Percentiles rank a stretch among this genome's conserved stretches.
phyloP scores from a whole-genome alignment of 1,140 invertebrate species.

The Drosophila suzukii region DNA sequence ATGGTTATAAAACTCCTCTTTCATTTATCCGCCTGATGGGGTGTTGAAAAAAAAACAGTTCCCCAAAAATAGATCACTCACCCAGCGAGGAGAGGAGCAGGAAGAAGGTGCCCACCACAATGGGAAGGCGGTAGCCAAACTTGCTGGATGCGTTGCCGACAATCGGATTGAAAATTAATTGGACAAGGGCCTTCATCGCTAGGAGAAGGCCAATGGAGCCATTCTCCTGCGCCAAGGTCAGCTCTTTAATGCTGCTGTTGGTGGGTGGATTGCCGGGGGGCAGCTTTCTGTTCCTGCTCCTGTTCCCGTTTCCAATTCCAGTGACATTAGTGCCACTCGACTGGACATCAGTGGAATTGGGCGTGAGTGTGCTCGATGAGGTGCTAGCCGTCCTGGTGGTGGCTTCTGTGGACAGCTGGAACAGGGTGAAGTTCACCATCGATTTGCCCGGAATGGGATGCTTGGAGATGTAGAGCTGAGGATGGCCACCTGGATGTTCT shows the following conservation, averaged over 20 bases:
- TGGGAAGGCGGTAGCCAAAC: conserved; percentile 91
- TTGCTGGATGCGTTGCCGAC: conserved; percentile 89
- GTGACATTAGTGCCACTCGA: conserved; percentile 64
- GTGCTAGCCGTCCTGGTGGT: conserved; percentile 23
- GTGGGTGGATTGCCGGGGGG: conserved; percentile 14
- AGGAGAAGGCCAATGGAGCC: conserved; percentile 92
- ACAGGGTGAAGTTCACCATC: conserved; percentile 78
- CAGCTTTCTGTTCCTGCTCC: conserved; percentile 31
- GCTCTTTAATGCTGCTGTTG: conserved; percentile 41
- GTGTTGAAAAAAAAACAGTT: not conserved
- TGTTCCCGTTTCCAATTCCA: conserved; percentile 1
- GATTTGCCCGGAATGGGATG: conserved; percentile 85
- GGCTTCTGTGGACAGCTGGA: conserved; percentile 53
- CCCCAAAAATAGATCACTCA: conserved; percentile 85
- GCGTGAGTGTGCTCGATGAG: conserved; percentile 8
- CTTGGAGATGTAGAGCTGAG: conserved; percentile 72
- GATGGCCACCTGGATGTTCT: conserved; percentile 4
- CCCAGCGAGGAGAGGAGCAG: conserved; percentile 92
- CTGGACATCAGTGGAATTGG: conserved; percentile 40
- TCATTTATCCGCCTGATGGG: conserved; percentile 1
- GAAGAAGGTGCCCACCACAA: conserved; percentile 92
- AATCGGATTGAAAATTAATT: conserved; percentile 93
- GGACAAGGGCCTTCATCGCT: conserved; percentile 94
- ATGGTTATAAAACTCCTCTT: not conserved
- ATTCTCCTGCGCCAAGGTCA: conserved; percentile 86